Evolutionary conservation across 2,888 invertebrate species (phyloP).

Genomic region (Theodoxus fluviatilis): DNA sequence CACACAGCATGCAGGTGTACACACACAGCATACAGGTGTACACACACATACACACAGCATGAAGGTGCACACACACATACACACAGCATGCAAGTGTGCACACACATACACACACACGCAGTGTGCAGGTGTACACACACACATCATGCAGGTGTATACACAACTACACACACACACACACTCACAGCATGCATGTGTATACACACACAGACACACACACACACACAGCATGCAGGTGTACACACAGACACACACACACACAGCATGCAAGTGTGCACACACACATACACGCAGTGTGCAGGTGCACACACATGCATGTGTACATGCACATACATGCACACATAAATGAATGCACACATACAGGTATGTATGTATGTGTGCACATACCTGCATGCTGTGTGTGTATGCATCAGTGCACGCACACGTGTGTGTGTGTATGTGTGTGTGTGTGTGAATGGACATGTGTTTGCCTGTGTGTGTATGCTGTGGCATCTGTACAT

Average conservation of each 20-base stretch:
- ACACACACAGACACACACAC: slow-evolving; percentile 11
- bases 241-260: not conserved
- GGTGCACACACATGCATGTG: not conserved
- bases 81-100: slow-evolving; percentile 3
- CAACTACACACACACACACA: not conserved
- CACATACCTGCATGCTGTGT: not conserved
- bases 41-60: slow-evolving; percentile 18
- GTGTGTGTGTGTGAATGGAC: slow-evolving; percentile 3
- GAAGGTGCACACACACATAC: slow-evolving; percentile 11
- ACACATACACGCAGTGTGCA: not conserved
- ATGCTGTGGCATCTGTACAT: slow-evolving; percentile 1
- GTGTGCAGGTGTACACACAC: not conserved
- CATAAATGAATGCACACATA: slow-evolving; percentile 9
- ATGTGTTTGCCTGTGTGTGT: not conserved
- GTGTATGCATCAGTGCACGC: not conserved
- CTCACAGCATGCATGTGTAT: not conserved
- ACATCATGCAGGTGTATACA: not conserved
- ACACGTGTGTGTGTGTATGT: slow-evolving; percentile 2
- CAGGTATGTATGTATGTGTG: not conserved
- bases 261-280: no score
- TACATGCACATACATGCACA: slow-evolving; percentile 12
- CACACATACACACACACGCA: not conserved
- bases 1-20: not conserved
- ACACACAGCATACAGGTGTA: not conserved
- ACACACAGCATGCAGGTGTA: no score